phyloP scores from a whole-genome alignment of 2,888 invertebrate species.

The Parelbella ahira region DNA sequence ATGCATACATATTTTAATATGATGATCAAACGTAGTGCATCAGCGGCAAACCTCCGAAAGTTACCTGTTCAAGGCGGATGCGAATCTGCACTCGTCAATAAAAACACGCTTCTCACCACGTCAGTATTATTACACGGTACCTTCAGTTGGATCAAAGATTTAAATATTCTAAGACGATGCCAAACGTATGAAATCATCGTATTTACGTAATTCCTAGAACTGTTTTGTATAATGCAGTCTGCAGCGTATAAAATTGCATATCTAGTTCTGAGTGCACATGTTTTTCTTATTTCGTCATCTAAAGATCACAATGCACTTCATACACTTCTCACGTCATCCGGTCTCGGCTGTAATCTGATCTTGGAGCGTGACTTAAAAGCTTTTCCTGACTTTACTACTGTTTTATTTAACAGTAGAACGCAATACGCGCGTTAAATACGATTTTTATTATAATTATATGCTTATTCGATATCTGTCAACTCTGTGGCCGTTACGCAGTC shows the following conservation, averaged over 20 bases:
- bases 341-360: conserved; percentile 12
- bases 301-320: too few species aligned
- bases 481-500: too few species aligned
- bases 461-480: background rate
- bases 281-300: conserved; percentile 21
- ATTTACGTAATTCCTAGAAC: conserved; percentile 5
- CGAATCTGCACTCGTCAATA: too few species aligned
- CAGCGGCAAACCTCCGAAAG: too few species aligned
- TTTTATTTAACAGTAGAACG: too few species aligned
- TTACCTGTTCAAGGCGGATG: too few species aligned
- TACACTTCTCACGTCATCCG: conserved; percentile 8
- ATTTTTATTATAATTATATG: background rate
- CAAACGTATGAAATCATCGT: conserved; percentile 3
- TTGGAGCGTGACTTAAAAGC: conserved; percentile 10
- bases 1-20: too few species aligned
- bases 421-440: too few species aligned
- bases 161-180: conserved; percentile 2
- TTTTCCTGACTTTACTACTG: conserved; percentile 2
- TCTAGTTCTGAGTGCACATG: background rate
- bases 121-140: too few species aligned
- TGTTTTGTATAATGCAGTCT: conserved; percentile 3
- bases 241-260: conserved; percentile 5
- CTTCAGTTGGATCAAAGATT: too few species aligned
- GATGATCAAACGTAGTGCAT: too few species aligned
- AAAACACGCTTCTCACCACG: too few species aligned